phyloP scores from a whole-genome alignment of 2,113 vertebrate genomes.

The Ellobius talpinus region DNA sequence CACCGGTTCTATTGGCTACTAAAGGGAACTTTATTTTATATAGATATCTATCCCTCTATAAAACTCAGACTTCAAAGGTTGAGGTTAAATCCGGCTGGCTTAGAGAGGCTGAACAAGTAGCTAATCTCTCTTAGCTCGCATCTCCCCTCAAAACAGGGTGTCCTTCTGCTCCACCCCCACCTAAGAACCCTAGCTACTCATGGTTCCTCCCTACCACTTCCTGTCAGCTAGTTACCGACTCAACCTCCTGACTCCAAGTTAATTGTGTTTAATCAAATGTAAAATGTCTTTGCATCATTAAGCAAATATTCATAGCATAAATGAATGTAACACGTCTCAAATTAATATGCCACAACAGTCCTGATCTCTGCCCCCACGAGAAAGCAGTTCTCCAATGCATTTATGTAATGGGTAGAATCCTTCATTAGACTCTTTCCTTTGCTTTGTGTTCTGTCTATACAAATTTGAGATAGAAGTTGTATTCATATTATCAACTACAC shows the following conservation, averaged over 20 bases:
- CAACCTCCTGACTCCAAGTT: neutral
- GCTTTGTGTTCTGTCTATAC: neutral
- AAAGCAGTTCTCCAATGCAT: neutral
- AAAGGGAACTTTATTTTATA: neutral
- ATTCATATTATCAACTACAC: neutral
- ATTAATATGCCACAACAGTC: neutral
- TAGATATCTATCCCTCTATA: no score
- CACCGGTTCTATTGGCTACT: neutral
- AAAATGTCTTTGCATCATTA: neutral
- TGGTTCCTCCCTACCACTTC: neutral
- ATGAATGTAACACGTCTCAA: neutral
- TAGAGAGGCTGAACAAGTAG: neutral
- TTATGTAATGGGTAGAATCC: neutral
- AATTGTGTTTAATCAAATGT: neutral
- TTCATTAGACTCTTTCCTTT: neutral
- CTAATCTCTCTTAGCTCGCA: neutral
- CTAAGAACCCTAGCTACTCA: neutral
- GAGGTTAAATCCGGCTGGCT: neutral
- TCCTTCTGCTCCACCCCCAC: neutral
- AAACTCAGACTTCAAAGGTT: neutral
- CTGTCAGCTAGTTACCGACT: neutral
- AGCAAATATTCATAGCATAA: neutral
- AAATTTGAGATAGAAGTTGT: slow-evolving; percentile 2
- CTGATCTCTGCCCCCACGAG: neutral
- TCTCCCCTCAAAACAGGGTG: neutral